Percentiles rank a stretch among this genome's conserved stretches.
Evolutionary conservation across 1,140 invertebrate species (phyloP).

Genomic region (Hycleus cichorii): DNA sequence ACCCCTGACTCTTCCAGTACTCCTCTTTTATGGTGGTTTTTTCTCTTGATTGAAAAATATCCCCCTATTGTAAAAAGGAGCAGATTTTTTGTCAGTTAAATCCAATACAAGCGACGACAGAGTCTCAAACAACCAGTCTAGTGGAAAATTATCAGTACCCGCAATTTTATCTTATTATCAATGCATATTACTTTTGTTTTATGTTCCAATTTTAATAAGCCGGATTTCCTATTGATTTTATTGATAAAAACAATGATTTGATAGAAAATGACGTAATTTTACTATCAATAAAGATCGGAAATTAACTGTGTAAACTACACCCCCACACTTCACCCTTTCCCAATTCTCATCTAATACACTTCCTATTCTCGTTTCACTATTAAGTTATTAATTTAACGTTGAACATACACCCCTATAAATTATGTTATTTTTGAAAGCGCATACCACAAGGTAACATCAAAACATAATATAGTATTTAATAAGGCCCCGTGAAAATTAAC

Average conservation of each 20-base stretch:
- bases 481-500: slow-evolving; percentile 37
- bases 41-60: slow-evolving; percentile 28
- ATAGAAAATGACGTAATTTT: no score
- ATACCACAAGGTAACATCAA: slow-evolving; percentile 35
- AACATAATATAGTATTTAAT: slow-evolving; percentile 42
- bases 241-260: no score
- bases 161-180: no score
- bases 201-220: no score
- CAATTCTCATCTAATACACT: no score
- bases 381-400: slow-evolving; percentile 25
- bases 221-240: no score
- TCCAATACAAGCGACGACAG: slow-evolving; percentile 20
- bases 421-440: slow-evolving; percentile 31
- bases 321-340: no score
- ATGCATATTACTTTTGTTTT: no score
- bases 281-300: no score
- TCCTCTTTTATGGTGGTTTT: slow-evolving; percentile 4
- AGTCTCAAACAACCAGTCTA: slow-evolving; percentile 8
- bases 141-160: slow-evolving; percentile 30
- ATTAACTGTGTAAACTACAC: no score
- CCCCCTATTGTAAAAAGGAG: no score
- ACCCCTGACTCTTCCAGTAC: neutral
- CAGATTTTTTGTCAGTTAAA: neutral
- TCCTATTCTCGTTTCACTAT: neutral
- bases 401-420: slow-evolving; percentile 26